phyloP scores from a whole-genome alignment of 2,888 invertebrate genomes.

The Pelosia muscerda region DNA sequence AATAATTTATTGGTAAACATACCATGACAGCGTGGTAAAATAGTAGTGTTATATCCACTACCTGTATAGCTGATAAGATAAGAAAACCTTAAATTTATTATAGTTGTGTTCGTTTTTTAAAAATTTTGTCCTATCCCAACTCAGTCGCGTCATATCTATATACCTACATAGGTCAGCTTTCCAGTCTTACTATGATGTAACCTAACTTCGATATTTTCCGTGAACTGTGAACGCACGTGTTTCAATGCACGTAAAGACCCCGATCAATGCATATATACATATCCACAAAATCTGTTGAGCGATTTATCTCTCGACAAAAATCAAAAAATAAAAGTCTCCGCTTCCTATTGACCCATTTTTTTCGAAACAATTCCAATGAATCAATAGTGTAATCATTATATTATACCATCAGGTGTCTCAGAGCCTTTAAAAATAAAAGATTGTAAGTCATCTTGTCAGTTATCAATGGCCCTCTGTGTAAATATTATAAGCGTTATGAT shows the following conservation, averaged over 20 bases:
- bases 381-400: background rate
- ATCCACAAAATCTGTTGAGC: no score
- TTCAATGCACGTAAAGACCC: no score
- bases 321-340: background rate
- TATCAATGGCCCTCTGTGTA: constrained; percentile 65
- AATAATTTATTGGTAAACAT: background rate
- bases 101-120: no score
- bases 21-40: background rate
- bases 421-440: constrained; percentile 35
- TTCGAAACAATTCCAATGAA: background rate
- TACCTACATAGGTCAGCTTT: no score
- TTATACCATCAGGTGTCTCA: constrained; percentile 35
- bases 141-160: no score
- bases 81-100: background rate
- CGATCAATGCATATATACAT: no score
- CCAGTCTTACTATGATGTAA: no score
- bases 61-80: background rate
- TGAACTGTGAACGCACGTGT: no score
- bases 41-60: background rate
- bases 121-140: no score
- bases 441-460: constrained; percentile 39
- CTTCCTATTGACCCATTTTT: background rate
- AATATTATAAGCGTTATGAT: constrained; percentile 58
- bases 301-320: background rate
- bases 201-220: no score